Evolutionary conservation across 2,113 vertebrate genomes (phyloP).

Genomic region (Malurus melanocephalus): DNA sequence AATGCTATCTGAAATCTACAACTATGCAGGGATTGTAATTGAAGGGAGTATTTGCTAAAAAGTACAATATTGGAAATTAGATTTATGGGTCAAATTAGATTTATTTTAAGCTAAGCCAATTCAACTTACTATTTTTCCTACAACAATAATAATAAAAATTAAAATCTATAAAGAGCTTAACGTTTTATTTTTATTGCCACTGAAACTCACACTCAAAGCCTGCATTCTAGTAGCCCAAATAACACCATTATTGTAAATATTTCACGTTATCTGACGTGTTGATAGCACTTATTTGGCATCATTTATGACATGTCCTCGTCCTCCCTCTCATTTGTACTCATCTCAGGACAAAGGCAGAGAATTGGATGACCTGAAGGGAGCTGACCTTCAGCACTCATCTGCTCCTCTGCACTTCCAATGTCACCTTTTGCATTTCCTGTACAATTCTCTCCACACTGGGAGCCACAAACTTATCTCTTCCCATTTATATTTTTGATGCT

Average conservation of each 20-base stretch:
- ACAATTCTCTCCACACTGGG: neutral
- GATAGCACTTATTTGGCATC: neutral
- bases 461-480: neutral
- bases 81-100: neutral
- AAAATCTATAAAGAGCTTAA: neutral
- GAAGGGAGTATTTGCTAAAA: neutral
- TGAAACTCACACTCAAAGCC: neutral
- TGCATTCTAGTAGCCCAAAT: neutral
- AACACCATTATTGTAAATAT: neutral
- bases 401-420: neutral
- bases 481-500: neutral
- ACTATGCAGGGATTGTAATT: fast-evolving
- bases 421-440: neutral
- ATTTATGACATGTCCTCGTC: neutral
- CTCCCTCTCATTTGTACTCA: neutral
- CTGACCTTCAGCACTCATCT: neutral
- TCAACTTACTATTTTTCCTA: neutral
- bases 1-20: neutral
- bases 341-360: neutral
- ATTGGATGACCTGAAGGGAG: neutral
- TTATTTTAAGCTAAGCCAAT: neutral
- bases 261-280: neutral
- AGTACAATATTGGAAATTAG: neutral
- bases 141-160: neutral
- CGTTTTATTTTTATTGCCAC: neutral